These are phyloP conservation scores for Melanogrammus aeglefinus DNA, from an alignment of 2,797 vertebrate species.

Conservation along the genomic window DNA sequence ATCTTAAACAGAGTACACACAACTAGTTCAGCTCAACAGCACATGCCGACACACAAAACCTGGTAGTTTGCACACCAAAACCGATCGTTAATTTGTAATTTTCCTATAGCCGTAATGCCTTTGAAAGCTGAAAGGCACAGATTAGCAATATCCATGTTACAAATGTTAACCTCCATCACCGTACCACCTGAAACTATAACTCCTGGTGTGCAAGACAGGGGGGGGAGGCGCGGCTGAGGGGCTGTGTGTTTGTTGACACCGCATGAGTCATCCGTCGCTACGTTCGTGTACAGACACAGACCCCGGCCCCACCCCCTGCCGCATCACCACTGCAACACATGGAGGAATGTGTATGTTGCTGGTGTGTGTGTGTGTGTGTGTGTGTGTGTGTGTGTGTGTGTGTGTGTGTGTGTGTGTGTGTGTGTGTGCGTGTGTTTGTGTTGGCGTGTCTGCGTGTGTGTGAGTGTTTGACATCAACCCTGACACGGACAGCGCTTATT, in stretches of 20 bases:
- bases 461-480: background rate
- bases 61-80: too few relatives aligned
- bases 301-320: background rate
- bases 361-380: background rate
- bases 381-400: background rate
- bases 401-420: slow-evolving; percentile 1
- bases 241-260: background rate
- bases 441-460: background rate
- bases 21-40: too few relatives aligned
- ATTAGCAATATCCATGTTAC: background rate
- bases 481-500: background rate
- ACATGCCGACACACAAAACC: too few relatives aligned
- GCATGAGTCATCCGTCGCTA: background rate
- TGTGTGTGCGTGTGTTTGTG: background rate
- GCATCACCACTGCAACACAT: background rate
- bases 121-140: too few relatives aligned
- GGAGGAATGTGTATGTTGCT: background rate
- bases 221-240: background rate
- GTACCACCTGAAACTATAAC: background rate
- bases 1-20: too few relatives aligned
- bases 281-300: background rate
- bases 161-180: background rate
- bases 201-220: background rate
- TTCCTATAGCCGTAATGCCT: too few relatives aligned
- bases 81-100: too few relatives aligned